phyloP scores from a whole-genome alignment of 1,140 invertebrate genomes.

The Hycleus cichorii region DNA sequence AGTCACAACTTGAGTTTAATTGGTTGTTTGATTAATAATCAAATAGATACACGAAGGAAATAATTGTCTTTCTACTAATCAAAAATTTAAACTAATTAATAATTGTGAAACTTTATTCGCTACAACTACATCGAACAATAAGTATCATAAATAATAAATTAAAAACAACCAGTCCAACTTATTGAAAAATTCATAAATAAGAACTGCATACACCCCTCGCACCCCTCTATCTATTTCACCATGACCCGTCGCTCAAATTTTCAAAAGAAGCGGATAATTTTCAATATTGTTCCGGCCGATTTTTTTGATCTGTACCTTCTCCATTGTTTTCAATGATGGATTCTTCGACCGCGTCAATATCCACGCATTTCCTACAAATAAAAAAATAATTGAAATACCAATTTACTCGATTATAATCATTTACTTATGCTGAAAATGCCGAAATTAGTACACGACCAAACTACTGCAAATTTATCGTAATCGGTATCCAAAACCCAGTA shows the following conservation, averaged over 20 bases:
- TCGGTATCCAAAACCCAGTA: slow-evolving; percentile 74
- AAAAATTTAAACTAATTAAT: too few species aligned
- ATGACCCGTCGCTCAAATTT: neutral
- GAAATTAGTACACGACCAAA: slow-evolving; percentile 67
- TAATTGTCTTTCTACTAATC: too few species aligned
- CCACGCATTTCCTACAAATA: slow-evolving; percentile 57
- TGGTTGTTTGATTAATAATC: too few species aligned
- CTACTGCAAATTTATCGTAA: slow-evolving; percentile 63
- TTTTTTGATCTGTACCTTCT: slow-evolving; percentile 57
- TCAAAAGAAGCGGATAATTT: neutral
- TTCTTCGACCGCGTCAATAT: slow-evolving; percentile 54
- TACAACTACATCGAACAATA: neutral
- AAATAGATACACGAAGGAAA: too few species aligned
- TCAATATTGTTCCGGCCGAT: slow-evolving; percentile 44
- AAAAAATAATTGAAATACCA: slow-evolving; percentile 8
- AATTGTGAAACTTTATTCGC: too few species aligned
- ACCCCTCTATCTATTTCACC: too few species aligned
- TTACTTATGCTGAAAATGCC: slow-evolving; percentile 53
- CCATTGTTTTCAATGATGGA: slow-evolving; percentile 48
- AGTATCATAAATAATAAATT: neutral
- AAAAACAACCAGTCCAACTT: neutral
- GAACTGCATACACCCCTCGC: too few species aligned
- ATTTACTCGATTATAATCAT: slow-evolving; percentile 7
- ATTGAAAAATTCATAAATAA: neutral
- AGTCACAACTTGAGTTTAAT: too few species aligned